Evolutionary conservation across 2,113 vertebrate species (phyloP).

Genomic region (Orycteropus afer): DNA sequence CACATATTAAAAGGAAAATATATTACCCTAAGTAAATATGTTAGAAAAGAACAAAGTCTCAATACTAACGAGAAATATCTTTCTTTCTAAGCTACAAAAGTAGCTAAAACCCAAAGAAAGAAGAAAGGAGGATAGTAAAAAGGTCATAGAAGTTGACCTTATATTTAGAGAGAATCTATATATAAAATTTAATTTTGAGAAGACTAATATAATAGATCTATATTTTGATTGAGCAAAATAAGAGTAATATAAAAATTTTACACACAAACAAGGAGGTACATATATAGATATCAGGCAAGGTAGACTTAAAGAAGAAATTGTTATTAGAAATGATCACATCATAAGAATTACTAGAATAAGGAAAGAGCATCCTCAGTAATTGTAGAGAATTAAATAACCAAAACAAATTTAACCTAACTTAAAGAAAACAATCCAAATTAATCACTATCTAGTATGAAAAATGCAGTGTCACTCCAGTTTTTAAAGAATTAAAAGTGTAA

Average conservation of each 20-base stretch:
- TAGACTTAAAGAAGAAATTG: too few relatives aligned
- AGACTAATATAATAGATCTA: not conserved
- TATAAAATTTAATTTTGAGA: not conserved
- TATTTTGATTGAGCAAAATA: not conserved
- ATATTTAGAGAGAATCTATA: not conserved
- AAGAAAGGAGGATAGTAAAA: not conserved
- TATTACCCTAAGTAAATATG: not conserved
- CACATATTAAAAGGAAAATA: not conserved
- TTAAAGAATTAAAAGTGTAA: not conserved
- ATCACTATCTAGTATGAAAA: not conserved
- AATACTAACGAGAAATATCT: not conserved
- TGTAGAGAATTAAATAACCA: too few relatives aligned
- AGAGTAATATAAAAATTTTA: too few relatives aligned
- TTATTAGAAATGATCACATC: too few relatives aligned
- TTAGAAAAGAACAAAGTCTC: not conserved
- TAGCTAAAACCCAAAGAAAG: not conserved
- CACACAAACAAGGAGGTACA: too few relatives aligned
- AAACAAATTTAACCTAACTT: too few relatives aligned
- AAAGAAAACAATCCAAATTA: not conserved
- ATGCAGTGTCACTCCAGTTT: rapidly evolving
- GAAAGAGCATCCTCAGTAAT: too few relatives aligned
- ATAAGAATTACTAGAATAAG: too few relatives aligned
- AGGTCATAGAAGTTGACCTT: not conserved
- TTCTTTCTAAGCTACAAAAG: not conserved
- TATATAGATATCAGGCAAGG: too few relatives aligned